Base-by-base conservation (phyloP, 2,888 invertebrate species). In the Drosophila formosana region DNA sequence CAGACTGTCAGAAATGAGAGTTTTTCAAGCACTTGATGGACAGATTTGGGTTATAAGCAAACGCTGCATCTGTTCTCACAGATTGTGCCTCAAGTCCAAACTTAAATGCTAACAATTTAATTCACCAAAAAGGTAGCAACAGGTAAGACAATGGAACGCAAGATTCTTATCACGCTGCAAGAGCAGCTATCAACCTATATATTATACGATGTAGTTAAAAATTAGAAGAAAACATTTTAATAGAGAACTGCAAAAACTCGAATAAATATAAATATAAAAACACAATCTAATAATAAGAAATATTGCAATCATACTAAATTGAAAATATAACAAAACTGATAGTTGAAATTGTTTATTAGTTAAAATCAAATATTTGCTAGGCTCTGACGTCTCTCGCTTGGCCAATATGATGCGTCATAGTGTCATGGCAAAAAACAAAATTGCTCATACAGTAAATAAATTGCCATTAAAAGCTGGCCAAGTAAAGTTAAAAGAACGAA, bases 41-140 rank as follows among this genome's bases (percentile, higher is more conserved):
- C 80, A 72, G 72, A 81, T 75, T 75, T 84, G 72, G 80, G 85
- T 78, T 75, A 81, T 55, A 61, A 61, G 62, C 32, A 43, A 39
- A 49, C 32, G 50, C 53, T 39, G 53, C 61, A 71, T 25, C 55
- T 55, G 63, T 73, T 62, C 41, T 41, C 57, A 41, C 28, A 41
- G n/a, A 43, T 18, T 46, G 34, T 37, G 34, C 23, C 34, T 52
- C 25, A 41, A 53, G 49, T 50, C 52, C 39, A 56, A 57, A 26
- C 26, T n/a, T 43, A 56, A 47, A 30, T 41, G 50, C 51, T 46
- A 43, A 45, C 30, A 45, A 52, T 62, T 72, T 64, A 62, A 56
- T 49, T 49, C 30, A 37, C 9, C 32, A 34, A 34, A 56, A 34
- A 41, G 34, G 5, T 50, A 60, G 60, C 9, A 43, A 45, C 25